phyloP scores from a whole-genome alignment of 2,113 vertebrate species.

The Nesoenas mayeri region DNA sequence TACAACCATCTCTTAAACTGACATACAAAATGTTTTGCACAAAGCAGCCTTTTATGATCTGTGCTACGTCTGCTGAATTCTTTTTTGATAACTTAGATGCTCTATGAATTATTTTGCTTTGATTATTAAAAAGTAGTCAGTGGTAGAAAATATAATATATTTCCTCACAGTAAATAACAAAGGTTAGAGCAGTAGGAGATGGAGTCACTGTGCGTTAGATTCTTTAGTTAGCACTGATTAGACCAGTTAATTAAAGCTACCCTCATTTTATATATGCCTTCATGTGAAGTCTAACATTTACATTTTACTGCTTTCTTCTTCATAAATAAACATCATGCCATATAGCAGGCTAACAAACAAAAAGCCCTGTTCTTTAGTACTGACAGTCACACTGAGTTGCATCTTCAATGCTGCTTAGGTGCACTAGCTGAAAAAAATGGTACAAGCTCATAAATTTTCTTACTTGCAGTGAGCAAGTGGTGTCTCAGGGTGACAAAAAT shows the following conservation, averaged over 20 bases:
- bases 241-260: constrained; percentile 13
- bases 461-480: neutral
- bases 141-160: constrained; percentile 25
- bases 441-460: neutral
- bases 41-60: constrained; percentile 20
- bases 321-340: neutral
- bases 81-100: neutral
- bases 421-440: neutral
- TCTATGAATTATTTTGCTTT: constrained; percentile 28
- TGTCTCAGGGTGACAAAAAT: neutral
- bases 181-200: neutral
- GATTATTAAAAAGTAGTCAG: constrained; percentile 26
- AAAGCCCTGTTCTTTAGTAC: neutral
- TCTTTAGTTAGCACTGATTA: neutral
- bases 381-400: neutral
- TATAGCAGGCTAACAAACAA: neutral
- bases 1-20: neutral
- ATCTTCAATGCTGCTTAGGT: neutral
- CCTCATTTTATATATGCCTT: neutral
- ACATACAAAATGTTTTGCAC: neutral
- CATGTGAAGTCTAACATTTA: neutral
- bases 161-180: neutral
- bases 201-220: neutral
- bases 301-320: constrained; percentile 11
- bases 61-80: neutral